Percentiles rank a stretch among this genome's conserved stretches.
Evolutionary conservation across 2,888 invertebrate genomes (phyloP).

Genomic region (Hypena proboscidalis): DNA sequence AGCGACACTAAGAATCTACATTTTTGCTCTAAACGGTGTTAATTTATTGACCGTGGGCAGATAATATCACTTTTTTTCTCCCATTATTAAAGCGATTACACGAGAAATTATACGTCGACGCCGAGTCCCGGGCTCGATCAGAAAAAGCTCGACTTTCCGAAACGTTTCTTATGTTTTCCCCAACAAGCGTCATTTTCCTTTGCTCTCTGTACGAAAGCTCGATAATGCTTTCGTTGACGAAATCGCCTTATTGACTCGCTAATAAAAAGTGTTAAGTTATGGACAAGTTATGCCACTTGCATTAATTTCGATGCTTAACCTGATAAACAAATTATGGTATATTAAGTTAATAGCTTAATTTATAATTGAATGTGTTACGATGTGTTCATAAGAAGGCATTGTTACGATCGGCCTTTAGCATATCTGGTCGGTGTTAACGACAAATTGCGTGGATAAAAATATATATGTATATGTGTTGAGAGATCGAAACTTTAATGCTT

Average conservation of each 20-base stretch:
- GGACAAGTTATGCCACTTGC: slow-evolving; percentile 83
- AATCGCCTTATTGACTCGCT: slow-evolving; percentile 81
- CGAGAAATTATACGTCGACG: slow-evolving; percentile 83
- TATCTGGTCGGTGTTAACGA: slow-evolving; percentile 65
- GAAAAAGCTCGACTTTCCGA: slow-evolving; percentile 36
- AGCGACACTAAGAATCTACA: slow-evolving; percentile 84
- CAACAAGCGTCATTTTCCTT: slow-evolving; percentile 51
- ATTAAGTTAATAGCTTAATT: slow-evolving; percentile 85
- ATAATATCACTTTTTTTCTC: slow-evolving; percentile 84
- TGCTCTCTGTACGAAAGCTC: slow-evolving; percentile 39
- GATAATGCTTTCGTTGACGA: slow-evolving; percentile 77
- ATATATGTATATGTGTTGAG: slow-evolving; percentile 45
- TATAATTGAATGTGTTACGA: slow-evolving; percentile 82
- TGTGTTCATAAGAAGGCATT: slow-evolving; percentile 77
- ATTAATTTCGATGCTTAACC: slow-evolving; percentile 85
- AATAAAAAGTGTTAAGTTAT: slow-evolving; percentile 85
- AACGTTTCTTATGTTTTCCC: slow-evolving; percentile 43
- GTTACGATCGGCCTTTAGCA: slow-evolving; percentile 71
- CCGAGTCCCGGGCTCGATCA: slow-evolving; percentile 69
- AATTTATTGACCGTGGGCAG: slow-evolving; percentile 86
- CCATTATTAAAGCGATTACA: slow-evolving; percentile 85
- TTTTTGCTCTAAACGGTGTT: slow-evolving; percentile 85
- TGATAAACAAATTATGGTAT: slow-evolving; percentile 85
- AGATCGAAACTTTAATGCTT: slow-evolving; percentile 52
- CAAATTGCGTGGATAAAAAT: slow-evolving; percentile 68